Evolutionary conservation across 2,797 vertebrate genomes (phyloP).

Genomic region (Macroramphosus scolopax): DNA sequence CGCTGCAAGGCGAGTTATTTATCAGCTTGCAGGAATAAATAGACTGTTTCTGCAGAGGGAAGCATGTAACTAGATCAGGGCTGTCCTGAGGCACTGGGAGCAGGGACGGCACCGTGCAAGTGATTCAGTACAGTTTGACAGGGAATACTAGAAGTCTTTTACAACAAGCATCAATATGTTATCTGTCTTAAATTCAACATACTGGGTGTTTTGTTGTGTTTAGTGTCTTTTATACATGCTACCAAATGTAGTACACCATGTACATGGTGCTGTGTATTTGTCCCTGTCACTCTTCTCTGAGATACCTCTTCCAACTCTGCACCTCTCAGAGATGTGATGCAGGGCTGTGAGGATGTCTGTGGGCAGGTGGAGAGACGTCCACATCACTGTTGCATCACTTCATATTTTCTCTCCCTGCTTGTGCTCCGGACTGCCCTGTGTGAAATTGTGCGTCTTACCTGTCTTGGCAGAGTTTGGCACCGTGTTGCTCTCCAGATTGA

Average conservation of each 20-base stretch:
- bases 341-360: slow-evolving; percentile 49
- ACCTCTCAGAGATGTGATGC: slow-evolving; percentile 56
- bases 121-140: slow-evolving; percentile 14
- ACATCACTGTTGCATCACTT: slow-evolving; percentile 20
- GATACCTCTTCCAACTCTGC: slow-evolving; percentile 43
- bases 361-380: slow-evolving; percentile 41
- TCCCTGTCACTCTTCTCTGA: slow-evolving; percentile 3
- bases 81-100: slow-evolving; percentile 13
- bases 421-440: slow-evolving; percentile 42
- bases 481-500: slow-evolving; percentile 46
- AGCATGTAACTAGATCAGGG: slow-evolving; percentile 6
- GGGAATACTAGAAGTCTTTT: too few species aligned
- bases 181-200: too few species aligned
- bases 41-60: background rate
- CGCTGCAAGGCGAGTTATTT: background rate
- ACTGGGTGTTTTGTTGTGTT: too few species aligned
- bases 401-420: slow-evolving; percentile 19
- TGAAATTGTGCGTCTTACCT: slow-evolving; percentile 44
- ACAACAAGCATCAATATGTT: too few species aligned
- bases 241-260: background rate
- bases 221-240: too few species aligned
- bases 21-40: slow-evolving; percentile 7
- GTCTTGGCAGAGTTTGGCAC: slow-evolving; percentile 44
- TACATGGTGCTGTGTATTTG: slow-evolving; percentile 1
- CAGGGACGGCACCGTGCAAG: slow-evolving; percentile 26